Conservation (phyloP, 2,888 invertebrate species). For the Drosophila prostipennis region DNA sequence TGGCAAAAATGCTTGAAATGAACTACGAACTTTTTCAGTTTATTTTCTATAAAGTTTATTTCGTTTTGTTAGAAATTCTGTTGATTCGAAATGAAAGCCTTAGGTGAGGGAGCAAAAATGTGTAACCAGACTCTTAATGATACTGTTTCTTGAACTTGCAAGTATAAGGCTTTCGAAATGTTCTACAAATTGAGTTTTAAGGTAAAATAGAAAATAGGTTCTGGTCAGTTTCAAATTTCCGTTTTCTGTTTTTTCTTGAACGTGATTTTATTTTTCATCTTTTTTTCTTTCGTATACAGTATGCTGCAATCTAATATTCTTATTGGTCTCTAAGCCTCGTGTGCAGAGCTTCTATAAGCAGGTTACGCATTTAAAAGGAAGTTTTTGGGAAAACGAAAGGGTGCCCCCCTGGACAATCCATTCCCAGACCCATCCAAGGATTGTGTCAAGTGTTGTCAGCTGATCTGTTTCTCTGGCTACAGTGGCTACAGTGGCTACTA, state of each 20-base stretch:
- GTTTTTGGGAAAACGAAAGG: background rate
- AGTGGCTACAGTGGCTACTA: conserved; percentile 23
- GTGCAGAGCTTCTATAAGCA: background rate
- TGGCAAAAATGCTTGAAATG: background rate
- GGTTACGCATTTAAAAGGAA: background rate
- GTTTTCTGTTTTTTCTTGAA: background rate
- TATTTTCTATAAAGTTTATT: background rate
- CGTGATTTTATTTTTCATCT: background rate
- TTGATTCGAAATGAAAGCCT: background rate
- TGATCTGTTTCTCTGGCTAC: conserved; percentile 54
- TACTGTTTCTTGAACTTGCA: background rate
- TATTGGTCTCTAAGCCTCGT: background rate
- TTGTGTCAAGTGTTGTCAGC: conserved; percentile 73
- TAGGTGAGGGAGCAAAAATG: background rate
- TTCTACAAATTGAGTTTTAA: background rate
- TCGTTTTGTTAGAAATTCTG: background rate
- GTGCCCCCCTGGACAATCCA: background rate
- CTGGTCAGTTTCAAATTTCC: background rate
- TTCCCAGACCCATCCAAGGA: conserved; percentile 24
- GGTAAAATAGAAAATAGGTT: background rate
- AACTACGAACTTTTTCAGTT: background rate
- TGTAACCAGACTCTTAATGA: background rate
- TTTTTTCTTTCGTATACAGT: too few relatives aligned
- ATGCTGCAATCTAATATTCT: background rate
- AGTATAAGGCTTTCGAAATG: background rate